Base-by-base conservation (phyloP, 1,140 invertebrate species). In the Rhagoletis pomonella region DNA sequence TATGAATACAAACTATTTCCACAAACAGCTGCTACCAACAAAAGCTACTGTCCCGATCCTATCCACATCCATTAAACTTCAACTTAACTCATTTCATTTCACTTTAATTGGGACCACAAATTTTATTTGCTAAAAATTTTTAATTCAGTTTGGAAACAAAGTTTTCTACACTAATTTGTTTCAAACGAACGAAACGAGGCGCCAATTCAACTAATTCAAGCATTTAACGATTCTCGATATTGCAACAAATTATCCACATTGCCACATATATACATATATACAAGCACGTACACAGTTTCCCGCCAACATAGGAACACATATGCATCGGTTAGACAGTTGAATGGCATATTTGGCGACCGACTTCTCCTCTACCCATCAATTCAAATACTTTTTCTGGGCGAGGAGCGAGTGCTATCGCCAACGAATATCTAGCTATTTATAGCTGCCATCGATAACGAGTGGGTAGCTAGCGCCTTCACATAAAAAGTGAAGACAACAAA, bases 141-240 rank as follows among this genome's bases (percentile, higher is more conserved):
- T 47, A 73, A 73, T 47, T 73, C 39, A 73, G 44, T 73, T 73
- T 17, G 67, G 19, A 55, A 81, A 81, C 44, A 81, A 81, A 81
- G 47, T 81, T 81, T 81, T 19, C 47, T 7, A 81, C 73, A 55
- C 47, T 81, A 55, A 81, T 81, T 58, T 81, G 73, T 58, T 17
- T n/a, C 14, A 81, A 81, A 39, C 67, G 12, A 81, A 39, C 67
- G 12, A 44, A 42, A 42, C 67, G 67, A 44, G 44, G 73, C 73
- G n/a, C 73, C 73, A 81, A 81, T 81, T 81, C 17, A 81, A 81
- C n/a, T 55, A 81, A 81, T 81, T 19, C 73, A 81, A 55, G 47
- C 50, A 81, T 81, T 19, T 47, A 81, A 55, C 73, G 55, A 81
- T 81, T 62, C 12, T 81, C 73, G 73, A 55, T 81, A 81, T 81